Evolutionary conservation across 2,797 vertebrate genomes (phyloP).

Genomic region (Coilia nasus): DNA sequence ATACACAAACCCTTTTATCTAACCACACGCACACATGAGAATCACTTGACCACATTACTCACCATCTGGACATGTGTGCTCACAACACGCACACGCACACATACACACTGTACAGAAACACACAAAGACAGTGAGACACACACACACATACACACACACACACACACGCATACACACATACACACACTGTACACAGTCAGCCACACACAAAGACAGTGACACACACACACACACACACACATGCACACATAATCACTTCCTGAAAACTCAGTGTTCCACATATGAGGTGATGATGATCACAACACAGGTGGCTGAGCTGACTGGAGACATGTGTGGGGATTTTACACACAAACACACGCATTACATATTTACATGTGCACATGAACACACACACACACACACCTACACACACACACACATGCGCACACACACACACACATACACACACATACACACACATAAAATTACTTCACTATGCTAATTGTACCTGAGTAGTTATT

Average conservation of each 20-base stretch:
- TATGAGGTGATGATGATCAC: conserved; percentile 64
- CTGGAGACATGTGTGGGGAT: background rate
- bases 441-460: conserved; percentile 37
- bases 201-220: background rate
- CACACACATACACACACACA: conserved; percentile 21
- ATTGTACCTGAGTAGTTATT: conserved; percentile 52
- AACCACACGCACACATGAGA: conserved; percentile 6
- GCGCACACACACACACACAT: conserved; percentile 50
- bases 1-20: background rate
- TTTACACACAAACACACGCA: background rate
- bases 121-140: too few species aligned
- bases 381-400: conserved; percentile 52
- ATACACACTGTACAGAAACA: too few species aligned
- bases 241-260: background rate
- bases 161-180: conserved; percentile 23
- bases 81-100: background rate
- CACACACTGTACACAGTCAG: background rate
- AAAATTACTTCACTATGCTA: conserved; percentile 39
- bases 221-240: background rate
- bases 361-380: conserved; percentile 21
- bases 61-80: background rate
- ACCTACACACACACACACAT: conserved; percentile 32
- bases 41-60: conserved; percentile 9
- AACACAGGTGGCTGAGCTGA: conserved; percentile 53
- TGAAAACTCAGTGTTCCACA: background rate